Percentiles rank a stretch among this genome's conserved stretches.
Conservation (phyloP, 2,888 invertebrate genomes). For the Escarpia spicata region DNA sequence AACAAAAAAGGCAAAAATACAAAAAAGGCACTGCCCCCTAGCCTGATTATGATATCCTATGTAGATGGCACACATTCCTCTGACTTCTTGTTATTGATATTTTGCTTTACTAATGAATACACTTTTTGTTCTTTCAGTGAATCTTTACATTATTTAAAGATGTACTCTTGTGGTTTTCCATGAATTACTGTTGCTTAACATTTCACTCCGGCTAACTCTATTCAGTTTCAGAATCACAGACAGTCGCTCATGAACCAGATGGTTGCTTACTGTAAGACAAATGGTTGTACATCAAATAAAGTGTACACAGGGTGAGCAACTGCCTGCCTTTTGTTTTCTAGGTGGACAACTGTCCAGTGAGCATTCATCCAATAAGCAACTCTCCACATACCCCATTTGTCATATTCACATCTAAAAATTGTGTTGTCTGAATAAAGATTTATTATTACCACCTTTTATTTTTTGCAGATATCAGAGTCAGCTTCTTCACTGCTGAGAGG, state of each 20-base stretch:
- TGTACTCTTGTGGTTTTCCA: neutral
- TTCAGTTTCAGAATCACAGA: too few species aligned
- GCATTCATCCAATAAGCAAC: too few species aligned
- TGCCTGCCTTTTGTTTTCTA: too few species aligned
- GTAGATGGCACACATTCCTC: too few species aligned
- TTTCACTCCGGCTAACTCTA: neutral
- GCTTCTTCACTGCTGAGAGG: neutral
- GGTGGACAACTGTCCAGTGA: too few species aligned
- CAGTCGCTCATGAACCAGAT: too few species aligned
- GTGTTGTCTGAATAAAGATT: neutral
- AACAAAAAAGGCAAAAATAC: neutral
- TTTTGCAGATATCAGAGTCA: neutral
- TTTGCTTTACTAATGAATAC: neutral
- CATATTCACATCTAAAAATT: neutral
- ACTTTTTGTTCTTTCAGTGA: neutral
- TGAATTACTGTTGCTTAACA: neutral
- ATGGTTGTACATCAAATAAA: too few species aligned
- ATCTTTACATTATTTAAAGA: neutral
- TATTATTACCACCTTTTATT: neutral
- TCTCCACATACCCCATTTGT: neutral
- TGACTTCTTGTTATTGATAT: neutral
- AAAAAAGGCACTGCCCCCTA: neutral
- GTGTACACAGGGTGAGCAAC: too few species aligned
- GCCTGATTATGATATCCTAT: neutral
- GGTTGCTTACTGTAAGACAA: too few species aligned